Conservation (phyloP, 1,140 invertebrate genomes). For the Hylaeus anthracinus region DNA sequence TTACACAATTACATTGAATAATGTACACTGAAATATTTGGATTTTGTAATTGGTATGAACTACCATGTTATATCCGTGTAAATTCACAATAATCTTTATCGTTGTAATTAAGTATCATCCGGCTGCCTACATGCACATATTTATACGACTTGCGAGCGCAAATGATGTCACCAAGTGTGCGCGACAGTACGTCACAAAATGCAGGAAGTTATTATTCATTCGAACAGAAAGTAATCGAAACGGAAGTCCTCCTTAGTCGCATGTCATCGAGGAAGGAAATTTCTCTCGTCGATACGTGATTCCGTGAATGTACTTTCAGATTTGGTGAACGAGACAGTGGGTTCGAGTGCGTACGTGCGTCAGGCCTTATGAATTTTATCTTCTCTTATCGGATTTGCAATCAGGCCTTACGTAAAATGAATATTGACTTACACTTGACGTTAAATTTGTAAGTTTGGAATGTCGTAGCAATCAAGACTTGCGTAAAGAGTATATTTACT, state of each 20-base stretch:
- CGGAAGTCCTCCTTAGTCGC: conserved; percentile 50
- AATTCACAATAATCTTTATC: too few relatives aligned
- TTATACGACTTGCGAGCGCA: too few relatives aligned
- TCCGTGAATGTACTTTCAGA: conserved; percentile 52
- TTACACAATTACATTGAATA: too few relatives aligned
- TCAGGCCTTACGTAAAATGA: not conserved
- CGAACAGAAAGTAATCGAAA: conserved; percentile 48
- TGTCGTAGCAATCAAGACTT: too few relatives aligned
- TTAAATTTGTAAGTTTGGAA: not conserved
- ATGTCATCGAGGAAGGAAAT: conserved; percentile 62
- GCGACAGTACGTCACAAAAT: conserved; percentile 7
- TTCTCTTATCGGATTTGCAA: not conserved
- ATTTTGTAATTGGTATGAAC: too few relatives aligned
- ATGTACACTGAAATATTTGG: too few relatives aligned
- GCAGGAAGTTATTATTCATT: conserved; percentile 57
- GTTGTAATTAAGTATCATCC: too few relatives aligned
- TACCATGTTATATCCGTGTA: too few relatives aligned
- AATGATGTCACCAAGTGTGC: too few relatives aligned
- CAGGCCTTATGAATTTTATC: conserved; percentile 36
- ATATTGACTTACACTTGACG: not conserved
- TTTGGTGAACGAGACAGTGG: conserved; percentile 17
- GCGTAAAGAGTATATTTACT: too few relatives aligned
- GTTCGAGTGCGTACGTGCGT: conserved; percentile 33
- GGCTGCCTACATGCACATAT: too few relatives aligned
- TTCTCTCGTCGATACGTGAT: conserved; percentile 70